Percentiles rank a stretch among this genome's conserved stretches.
Evolutionary conservation across 2,113 vertebrate species (phyloP).

Genomic region (Podarcis raffonei): DNA sequence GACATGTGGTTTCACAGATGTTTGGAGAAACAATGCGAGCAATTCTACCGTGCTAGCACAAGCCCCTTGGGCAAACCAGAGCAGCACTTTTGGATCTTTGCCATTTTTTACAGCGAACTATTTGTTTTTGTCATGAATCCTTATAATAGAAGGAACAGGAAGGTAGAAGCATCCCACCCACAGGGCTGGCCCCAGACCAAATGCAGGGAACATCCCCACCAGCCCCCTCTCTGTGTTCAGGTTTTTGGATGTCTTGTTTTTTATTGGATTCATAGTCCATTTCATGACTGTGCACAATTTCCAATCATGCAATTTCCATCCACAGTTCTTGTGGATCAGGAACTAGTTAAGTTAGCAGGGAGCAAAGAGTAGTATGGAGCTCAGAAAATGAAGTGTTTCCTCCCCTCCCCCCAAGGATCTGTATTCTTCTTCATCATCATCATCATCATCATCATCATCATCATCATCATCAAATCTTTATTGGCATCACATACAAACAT

Average conservation of each 20-base stretch:
- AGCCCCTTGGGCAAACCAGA: neutral
- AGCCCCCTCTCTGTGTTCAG: neutral
- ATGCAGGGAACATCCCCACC: neutral
- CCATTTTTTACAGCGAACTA: neutral
- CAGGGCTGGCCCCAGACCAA: neutral
- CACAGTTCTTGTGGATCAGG: too few relatives aligned
- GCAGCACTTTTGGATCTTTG: neutral
- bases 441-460: too few relatives aligned
- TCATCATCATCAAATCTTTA: too few relatives aligned
- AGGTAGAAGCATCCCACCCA: neutral
- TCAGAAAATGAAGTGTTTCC: too few relatives aligned
- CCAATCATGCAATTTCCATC: too few relatives aligned
- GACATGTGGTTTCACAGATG: neutral
- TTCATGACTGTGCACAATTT: neutral
- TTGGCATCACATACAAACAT: too few relatives aligned
- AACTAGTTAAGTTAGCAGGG: too few relatives aligned
- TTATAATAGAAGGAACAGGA: neutral
- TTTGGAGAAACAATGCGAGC: slow-evolving; percentile 1
- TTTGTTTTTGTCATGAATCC: neutral
- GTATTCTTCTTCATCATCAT: too few relatives aligned
- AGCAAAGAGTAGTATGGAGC: too few relatives aligned
- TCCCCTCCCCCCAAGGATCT: too few relatives aligned
- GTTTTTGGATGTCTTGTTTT: neutral
- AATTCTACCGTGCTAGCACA: neutral
- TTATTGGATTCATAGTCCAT: neutral